Percentiles rank a stretch among this genome's conserved stretches.
These are phyloP conservation scores for Sebastolobus altivelis DNA, from an alignment of 2,797 vertebrate species.

Conservation along the genomic window DNA sequence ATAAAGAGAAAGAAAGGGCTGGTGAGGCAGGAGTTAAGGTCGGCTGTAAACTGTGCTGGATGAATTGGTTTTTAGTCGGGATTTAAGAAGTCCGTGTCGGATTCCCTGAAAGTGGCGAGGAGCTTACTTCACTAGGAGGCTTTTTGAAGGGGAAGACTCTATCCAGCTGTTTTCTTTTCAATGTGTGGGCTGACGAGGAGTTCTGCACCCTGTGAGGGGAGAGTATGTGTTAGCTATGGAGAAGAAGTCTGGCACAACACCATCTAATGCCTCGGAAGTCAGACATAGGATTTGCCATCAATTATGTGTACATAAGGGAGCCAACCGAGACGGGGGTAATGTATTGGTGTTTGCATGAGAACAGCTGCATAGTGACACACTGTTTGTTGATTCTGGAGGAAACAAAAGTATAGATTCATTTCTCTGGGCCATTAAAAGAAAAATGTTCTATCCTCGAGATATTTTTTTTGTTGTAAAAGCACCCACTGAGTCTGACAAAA, in stretches of 20 bases:
- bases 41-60: constrained; percentile 19
- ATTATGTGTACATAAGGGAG: constrained; percentile 34
- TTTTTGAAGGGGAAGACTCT: neutral
- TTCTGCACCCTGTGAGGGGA: constrained; percentile 4
- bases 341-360: constrained; percentile 35
- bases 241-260: constrained; percentile 21
- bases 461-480: constrained; percentile 24
- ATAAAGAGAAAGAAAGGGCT: constrained; percentile 10
- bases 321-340: constrained; percentile 13
- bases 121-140: constrained; percentile 9
- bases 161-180: constrained; percentile 31
- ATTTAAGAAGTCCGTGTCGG: constrained; percentile 19
- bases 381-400: constrained; percentile 47
- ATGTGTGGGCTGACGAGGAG: neutral
- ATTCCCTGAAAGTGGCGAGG: constrained; percentile 19
- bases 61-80: constrained; percentile 29
- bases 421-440: constrained; percentile 17
- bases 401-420: constrained; percentile 35
- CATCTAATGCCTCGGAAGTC: constrained; percentile 25
- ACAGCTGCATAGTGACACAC: constrained; percentile 11
- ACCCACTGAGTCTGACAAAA: constrained; percentile 10
- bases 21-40: neutral
- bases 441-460: constrained; percentile 25
- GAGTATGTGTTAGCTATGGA: neutral
- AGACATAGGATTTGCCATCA: constrained; percentile 35